Conservation (phyloP, 2,888 invertebrate genomes). For the Noctua janthe region DNA sequence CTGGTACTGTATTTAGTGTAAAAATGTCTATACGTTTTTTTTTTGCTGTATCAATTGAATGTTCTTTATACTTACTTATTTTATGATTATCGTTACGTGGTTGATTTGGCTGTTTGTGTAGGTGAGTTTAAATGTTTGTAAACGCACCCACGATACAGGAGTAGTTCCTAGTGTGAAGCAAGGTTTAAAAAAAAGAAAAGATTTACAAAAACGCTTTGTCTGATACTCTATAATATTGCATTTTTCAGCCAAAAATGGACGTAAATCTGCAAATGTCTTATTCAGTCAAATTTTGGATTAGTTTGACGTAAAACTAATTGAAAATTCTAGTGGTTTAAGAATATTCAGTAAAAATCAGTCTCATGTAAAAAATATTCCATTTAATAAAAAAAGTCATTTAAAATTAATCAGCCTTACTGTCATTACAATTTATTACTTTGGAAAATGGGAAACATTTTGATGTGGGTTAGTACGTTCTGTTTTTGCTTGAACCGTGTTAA, state of each 20-base stretch:
- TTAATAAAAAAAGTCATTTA: too few relatives aligned
- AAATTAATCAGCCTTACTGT: neutral
- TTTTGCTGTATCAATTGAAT: slow-evolving; percentile 28
- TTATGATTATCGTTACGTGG: slow-evolving; percentile 2
- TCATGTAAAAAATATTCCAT: too few relatives aligned
- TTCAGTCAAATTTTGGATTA: neutral
- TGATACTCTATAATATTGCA: neutral
- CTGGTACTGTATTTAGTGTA: slow-evolving; percentile 24
- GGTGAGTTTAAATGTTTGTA: too few relatives aligned
- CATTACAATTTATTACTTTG: too few relatives aligned
- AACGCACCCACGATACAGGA: too few relatives aligned
- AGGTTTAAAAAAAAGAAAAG: too few relatives aligned
- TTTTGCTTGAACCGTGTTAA: neutral
- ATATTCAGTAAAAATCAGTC: neutral
- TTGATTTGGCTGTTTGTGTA: neutral
- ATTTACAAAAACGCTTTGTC: too few relatives aligned
- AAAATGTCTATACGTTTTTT: slow-evolving; percentile 26
- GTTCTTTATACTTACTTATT: neutral
- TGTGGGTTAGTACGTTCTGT: neutral
- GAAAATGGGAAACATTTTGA: neutral
- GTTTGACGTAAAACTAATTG: neutral
- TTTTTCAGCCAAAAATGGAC: neutral
- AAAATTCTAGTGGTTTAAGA: too few relatives aligned
- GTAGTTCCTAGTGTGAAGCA: too few relatives aligned
- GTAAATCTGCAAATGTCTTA: neutral